phyloP scores from a whole-genome alignment of 2,113 vertebrate species.

The Melanotaenia duboulayi region DNA sequence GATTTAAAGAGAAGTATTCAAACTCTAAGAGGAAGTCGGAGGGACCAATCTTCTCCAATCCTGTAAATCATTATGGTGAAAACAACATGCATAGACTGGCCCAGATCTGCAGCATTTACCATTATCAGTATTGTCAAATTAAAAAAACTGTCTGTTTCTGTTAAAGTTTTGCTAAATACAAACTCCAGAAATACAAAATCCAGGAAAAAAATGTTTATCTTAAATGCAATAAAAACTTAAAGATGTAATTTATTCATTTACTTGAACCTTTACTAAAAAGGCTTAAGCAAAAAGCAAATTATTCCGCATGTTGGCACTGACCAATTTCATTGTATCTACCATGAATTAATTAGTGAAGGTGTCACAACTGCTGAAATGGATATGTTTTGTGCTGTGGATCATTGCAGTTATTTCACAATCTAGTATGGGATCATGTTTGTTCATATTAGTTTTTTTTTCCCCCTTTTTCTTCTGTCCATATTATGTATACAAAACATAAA shows the following conservation, averaged over 20 bases:
- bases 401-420: too few species aligned
- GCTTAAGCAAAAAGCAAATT: background rate
- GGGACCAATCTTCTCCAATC: too few species aligned
- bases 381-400: too few species aligned
- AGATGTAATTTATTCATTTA: background rate
- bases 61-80: background rate
- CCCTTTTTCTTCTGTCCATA: too few species aligned
- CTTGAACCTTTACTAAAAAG: background rate
- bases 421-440: too few species aligned
- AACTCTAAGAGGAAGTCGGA: conserved; percentile 27
- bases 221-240: background rate
- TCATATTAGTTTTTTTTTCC: too few species aligned
- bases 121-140: background rate
- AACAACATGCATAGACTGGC: background rate
- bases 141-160: background rate
- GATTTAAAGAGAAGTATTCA: conserved; percentile 11
- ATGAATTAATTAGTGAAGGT: too few species aligned
- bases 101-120: background rate
- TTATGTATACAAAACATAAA: too few species aligned
- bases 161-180: background rate
- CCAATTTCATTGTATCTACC: background rate
- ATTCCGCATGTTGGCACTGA: background rate
- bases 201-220: background rate
- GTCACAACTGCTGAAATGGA: too few species aligned
- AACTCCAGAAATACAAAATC: background rate